These are phyloP conservation scores for Zoroaster sp. DNA, from an alignment of 53 echinoderm and acorn worm genomes.

Conservation along the genomic window DNA sequence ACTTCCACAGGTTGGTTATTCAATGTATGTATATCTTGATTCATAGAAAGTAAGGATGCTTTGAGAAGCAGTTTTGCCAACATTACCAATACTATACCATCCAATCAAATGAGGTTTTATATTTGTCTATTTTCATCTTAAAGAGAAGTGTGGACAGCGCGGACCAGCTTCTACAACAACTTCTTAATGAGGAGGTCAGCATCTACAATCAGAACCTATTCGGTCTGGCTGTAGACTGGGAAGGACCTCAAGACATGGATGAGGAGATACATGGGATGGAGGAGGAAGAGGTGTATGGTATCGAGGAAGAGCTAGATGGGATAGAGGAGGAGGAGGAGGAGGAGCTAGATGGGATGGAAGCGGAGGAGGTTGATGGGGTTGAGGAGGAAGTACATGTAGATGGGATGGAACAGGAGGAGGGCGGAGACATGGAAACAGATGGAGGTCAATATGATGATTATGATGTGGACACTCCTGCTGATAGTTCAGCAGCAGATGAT, in stretches of 20 bases:
- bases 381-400: constrained; percentile 50
- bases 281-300: background rate
- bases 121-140: background rate
- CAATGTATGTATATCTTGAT: too few species aligned
- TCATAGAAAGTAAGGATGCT: too few species aligned
- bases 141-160: constrained; percentile 41
- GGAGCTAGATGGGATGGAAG: background rate
- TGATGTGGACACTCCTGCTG: constrained; percentile 2
- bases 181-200: constrained; percentile 69
- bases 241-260: background rate
- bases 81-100: background rate
- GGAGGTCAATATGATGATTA: background rate
- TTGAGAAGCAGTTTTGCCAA: background rate
- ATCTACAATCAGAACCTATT: constrained; percentile 21
- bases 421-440: background rate
- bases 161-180: constrained; percentile 65
- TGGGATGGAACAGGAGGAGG: constrained; percentile 1
- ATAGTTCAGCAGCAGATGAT: background rate
- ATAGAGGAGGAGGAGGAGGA: background rate
- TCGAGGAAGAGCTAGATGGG: constrained; percentile 5
- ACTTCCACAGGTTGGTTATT: too few species aligned
- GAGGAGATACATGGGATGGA: background rate
- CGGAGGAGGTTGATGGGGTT: constrained; percentile 9
- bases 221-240: background rate
- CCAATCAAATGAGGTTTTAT: too few species aligned